Evolutionary conservation across 2,888 invertebrate species (phyloP), one percentile per base, ranked within the genome.

Genomic region (Artemia sinica): DNA sequence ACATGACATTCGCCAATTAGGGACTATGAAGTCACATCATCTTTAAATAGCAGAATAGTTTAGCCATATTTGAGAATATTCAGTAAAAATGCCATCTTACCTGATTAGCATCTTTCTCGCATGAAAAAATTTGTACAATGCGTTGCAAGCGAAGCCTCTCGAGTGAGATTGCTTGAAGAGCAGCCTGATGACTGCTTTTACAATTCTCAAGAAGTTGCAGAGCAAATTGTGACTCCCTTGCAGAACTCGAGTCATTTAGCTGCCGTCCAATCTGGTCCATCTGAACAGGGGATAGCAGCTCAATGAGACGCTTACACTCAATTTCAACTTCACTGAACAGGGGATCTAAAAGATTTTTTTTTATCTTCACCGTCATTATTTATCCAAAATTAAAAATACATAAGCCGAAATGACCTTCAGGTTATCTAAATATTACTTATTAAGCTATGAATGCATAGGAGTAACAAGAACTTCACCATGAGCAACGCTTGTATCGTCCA

Each of bases 91-190:
- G 49, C 51, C 18, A 48, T 52, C 49, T 72, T 72, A 83, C 84
- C 80, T 88, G 86, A 70, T 83, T 80, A 1, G 85, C 86, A 75
- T 90, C 89, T 74, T 81, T 82, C 77, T 90, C 89, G 76, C 88
- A 89, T 41, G 84, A 84, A 74, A 84, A 81, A 73, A 89, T 84
- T 76, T 89, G 85, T 68, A 86, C 75, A 72, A 86, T 84, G 79
- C 90, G 89, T 75, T 89, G 86, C 73, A 89, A 78, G 71, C 88
- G 86, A 71, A 90, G 79, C 76, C 86, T 85, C 75, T 88, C 85
- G 72, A 89, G 78, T 74, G 88, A 87, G 5, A 87, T 84, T 73
- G 87, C 84, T 74, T 89, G 88, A 72, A 85, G 82, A 75, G 86
- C 84, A 73, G 86, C 84, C 75, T 86, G 84, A 74, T 85, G 84